Percentiles rank a stretch among this genome's conserved stretches.
Evolutionary conservation across 2,888 invertebrate genomes (phyloP).

Genomic region (Andricus curvator): DNA sequence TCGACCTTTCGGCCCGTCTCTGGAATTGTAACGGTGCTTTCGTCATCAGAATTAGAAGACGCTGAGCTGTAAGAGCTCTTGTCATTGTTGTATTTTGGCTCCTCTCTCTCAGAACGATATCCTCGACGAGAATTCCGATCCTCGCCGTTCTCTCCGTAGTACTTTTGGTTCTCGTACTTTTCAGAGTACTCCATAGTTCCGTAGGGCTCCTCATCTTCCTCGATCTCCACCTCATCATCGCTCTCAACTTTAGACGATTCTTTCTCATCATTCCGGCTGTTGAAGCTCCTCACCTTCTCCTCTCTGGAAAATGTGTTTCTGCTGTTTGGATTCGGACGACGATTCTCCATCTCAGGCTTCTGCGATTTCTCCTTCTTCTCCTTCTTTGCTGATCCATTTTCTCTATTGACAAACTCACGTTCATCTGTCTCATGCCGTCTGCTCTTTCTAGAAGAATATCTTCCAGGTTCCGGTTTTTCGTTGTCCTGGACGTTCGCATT

Average conservation of each 20-base stretch:
- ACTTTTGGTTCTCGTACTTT: slow-evolving; percentile 67
- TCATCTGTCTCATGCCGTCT: slow-evolving; percentile 57
- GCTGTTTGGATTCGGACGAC: slow-evolving; percentile 56
- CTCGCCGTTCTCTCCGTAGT: slow-evolving; percentile 64
- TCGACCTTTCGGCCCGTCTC: slow-evolving; percentile 75
- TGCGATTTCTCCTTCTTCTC: slow-evolving; percentile 53
- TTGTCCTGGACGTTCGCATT: slow-evolving; percentile 67
- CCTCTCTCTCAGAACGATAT: slow-evolving; percentile 51
- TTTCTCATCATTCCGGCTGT: slow-evolving; percentile 44
- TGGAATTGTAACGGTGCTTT: slow-evolving; percentile 74
- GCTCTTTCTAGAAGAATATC: slow-evolving; percentile 43
- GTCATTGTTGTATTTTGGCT: slow-evolving; percentile 69
- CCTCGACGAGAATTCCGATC: slow-evolving; percentile 53
- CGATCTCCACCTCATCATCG: slow-evolving; percentile 65
- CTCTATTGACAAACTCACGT: slow-evolving; percentile 58
- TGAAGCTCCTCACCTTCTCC: slow-evolving; percentile 51
- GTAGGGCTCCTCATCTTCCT: slow-evolving; percentile 70
- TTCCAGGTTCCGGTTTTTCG: slow-evolving; percentile 56
- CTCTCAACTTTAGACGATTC: slow-evolving; percentile 55
- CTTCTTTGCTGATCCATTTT: slow-evolving; percentile 54
- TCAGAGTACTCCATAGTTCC: slow-evolving; percentile 60
- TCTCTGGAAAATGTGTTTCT: slow-evolving; percentile 57
- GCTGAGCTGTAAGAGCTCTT: slow-evolving; percentile 68
- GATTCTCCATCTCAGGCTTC: slow-evolving; percentile 66
- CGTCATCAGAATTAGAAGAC: slow-evolving; percentile 72